These are phyloP conservation scores for Leucophenga montana DNA, from an alignment of 2,888 invertebrate species.

Conservation along the genomic window DNA sequence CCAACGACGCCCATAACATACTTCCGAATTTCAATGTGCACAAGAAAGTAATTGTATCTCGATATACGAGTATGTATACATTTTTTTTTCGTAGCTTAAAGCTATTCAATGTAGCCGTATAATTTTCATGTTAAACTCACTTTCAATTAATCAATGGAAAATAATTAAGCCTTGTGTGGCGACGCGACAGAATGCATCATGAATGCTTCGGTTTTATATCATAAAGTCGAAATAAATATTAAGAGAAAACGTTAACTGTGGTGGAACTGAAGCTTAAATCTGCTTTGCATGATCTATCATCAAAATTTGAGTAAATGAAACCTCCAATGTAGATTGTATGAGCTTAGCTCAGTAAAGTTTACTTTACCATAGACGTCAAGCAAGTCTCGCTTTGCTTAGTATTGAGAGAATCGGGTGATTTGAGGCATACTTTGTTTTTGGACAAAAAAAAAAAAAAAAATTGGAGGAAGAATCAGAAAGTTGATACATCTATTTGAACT, in stretches of 20 bases:
- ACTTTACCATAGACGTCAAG: no score
- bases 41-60: constrained; percentile 2
- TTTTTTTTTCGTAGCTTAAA: constrained; percentile 1
- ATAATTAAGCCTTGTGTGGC: constrained; percentile 54
- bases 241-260: constrained; percentile 22
- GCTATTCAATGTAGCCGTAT: constrained; percentile 1
- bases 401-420: no score
- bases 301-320: no score
- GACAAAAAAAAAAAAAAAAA: no score
- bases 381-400: no score
- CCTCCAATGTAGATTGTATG: no score
- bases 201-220: neutral
- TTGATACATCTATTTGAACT: no score
- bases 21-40: constrained; percentile 52
- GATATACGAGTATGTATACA: neutral
- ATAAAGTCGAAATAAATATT: neutral
- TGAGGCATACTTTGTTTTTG: no score
- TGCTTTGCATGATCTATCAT: no score
- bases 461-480: no score
- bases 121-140: constrained; percentile 47
- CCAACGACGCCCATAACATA: constrained; percentile 58
- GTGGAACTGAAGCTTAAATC: neutral
- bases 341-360: no score
- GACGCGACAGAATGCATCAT: constrained; percentile 5
- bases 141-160: constrained; percentile 65